Conservation (phyloP, 2,888 invertebrate species). For the Cynaeus angustus region DNA sequence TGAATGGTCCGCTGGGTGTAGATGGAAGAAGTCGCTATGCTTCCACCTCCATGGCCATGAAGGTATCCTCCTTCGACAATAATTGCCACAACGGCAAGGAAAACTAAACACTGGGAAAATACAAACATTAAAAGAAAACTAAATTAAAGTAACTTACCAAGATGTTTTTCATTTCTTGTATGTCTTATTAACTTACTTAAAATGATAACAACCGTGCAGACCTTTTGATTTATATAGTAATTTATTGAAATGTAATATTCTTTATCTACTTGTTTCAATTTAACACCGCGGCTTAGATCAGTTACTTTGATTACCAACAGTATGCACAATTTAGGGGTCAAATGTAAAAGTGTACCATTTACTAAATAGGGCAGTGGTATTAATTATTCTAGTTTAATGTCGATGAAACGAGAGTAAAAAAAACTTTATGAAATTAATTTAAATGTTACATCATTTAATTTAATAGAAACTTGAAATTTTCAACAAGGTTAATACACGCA, state of each 20-base stretch:
- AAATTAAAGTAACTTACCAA: conserved; percentile 1
- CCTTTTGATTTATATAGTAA: conserved; percentile 34
- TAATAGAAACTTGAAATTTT: neutral
- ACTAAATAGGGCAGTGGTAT: neutral
- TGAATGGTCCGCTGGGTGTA: conserved; percentile 20
- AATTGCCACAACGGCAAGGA: conserved; percentile 15
- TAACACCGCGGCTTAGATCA: conserved; percentile 34
- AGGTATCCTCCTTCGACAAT: conserved; percentile 18
- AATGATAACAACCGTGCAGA: neutral
- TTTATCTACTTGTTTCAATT: conserved; percentile 26
- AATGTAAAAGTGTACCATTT: conserved; percentile 36
- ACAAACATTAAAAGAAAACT: no score
- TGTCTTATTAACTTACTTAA: neutral
- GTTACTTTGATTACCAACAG: conserved; percentile 35
- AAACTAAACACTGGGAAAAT: conserved; percentile 6
- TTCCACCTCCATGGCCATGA: conserved; percentile 12
- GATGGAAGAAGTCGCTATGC: conserved; percentile 19
- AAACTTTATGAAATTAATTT: no score
- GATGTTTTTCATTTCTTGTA: neutral
- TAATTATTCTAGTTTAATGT: neutral
- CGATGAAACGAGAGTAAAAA: neutral
- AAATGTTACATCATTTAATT: conserved; percentile 9
- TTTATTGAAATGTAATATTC: conserved; percentile 38
- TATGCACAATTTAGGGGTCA: conserved; percentile 46
- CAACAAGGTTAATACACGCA: neutral